Evolutionary conservation across 2,888 invertebrate genomes (phyloP).

Genomic region (Phyllotreta striolata): DNA sequence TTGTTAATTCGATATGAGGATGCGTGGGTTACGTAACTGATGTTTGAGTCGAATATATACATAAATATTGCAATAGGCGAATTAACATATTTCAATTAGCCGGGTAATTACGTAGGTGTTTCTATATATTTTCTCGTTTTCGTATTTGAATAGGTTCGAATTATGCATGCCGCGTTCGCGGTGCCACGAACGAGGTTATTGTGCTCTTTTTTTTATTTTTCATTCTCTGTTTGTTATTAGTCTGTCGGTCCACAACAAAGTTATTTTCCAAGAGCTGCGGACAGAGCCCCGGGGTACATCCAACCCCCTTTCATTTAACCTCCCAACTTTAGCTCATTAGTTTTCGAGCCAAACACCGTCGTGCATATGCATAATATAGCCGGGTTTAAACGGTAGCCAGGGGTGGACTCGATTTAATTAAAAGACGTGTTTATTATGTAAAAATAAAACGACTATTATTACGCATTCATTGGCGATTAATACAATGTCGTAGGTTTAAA

Average conservation of each 20-base stretch:
- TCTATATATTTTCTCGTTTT: too few relatives aligned
- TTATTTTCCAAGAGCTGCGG: slow-evolving; percentile 41
- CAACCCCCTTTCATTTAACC: slow-evolving; percentile 47
- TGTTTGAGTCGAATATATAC: too few relatives aligned
- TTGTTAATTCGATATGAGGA: background rate
- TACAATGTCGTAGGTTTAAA: too few relatives aligned
- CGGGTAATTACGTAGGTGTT: too few relatives aligned
- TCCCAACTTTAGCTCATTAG: slow-evolving; percentile 49
- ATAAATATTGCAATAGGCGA: too few relatives aligned
- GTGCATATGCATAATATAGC: slow-evolving; percentile 42
- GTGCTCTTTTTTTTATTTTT: slow-evolving; percentile 16
- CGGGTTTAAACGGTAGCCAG: slow-evolving; percentile 36
- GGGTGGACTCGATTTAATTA: background rate
- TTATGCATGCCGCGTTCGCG: slow-evolving; percentile 1
- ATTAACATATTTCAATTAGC: too few relatives aligned
- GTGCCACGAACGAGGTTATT: slow-evolving; percentile 9
- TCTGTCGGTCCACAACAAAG: slow-evolving; percentile 35
- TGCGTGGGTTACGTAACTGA: too few relatives aligned
- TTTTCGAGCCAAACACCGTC: slow-evolving; percentile 43
- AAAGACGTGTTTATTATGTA: background rate
- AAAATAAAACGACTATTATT: background rate
- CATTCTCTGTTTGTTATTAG: background rate
- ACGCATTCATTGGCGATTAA: too few relatives aligned
- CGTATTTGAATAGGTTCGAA: background rate
- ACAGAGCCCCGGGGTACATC: slow-evolving; percentile 40